Conservation (phyloP, 2,888 invertebrate species). For the Bibio marci region DNA sequence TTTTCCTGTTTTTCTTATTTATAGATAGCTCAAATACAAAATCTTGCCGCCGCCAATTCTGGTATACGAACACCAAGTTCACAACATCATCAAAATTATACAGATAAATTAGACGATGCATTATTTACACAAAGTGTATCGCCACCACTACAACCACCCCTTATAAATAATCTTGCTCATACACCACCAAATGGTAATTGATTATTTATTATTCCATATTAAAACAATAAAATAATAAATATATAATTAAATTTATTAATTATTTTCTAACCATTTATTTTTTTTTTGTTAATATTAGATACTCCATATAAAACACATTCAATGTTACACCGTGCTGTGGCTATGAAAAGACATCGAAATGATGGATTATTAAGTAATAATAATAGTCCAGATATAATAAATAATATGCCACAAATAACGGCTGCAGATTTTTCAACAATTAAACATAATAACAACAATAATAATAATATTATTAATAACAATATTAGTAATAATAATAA, state of each 20-base stretch:
- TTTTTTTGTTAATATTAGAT: not conserved
- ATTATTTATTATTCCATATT: not conserved
- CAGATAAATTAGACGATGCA: slow-evolving; percentile 33
- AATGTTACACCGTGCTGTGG: slow-evolving; percentile 43
- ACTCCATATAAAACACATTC: slow-evolving; percentile 5
- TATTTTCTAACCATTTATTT: no score
- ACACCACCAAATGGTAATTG: slow-evolving; percentile 17
- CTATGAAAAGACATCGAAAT: slow-evolving; percentile 27
- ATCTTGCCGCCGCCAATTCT: slow-evolving; percentile 32
- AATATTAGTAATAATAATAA: no score
- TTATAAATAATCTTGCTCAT: no score
- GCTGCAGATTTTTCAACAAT: slow-evolving; percentile 30
- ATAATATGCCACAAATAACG: slow-evolving; percentile 31
- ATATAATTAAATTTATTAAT: not conserved
- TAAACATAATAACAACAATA: slow-evolving; percentile 25
- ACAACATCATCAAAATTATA: slow-evolving; percentile 24
- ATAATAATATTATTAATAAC: no score
- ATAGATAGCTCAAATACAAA: slow-evolving; percentile 47
- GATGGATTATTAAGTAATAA: slow-evolving; percentile 33
- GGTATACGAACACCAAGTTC: slow-evolving; percentile 37
- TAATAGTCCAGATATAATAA: slow-evolving; percentile 39
- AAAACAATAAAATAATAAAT: not conserved
- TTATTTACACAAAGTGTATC: slow-evolving; percentile 29
- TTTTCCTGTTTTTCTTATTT: slow-evolving; percentile 13
- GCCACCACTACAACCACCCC: slow-evolving; percentile 23